A percentile compares a stretch with the other conserved stretches of the same genome.
These are phyloP conservation scores for Eupristina koningsbergeri DNA, from an alignment of 1,140 invertebrate species.

Conservation along the genomic window DNA sequence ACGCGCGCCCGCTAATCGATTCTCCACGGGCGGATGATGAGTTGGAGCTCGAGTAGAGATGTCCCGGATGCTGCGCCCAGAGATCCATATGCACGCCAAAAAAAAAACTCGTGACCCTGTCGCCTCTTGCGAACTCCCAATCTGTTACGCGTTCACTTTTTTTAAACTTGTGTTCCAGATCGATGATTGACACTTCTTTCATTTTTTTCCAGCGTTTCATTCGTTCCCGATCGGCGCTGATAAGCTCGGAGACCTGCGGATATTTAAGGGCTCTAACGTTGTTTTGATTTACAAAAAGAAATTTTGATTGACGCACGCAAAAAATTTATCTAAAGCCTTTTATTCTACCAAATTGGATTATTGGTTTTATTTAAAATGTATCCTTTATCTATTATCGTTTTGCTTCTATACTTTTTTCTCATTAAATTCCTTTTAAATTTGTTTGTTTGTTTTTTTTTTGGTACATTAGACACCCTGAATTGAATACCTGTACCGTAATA, in stretches of 20 bases:
- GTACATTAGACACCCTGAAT: too few relatives aligned
- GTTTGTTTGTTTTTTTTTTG: too few relatives aligned
- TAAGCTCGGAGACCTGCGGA: too few relatives aligned
- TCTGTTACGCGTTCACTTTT: neutral
- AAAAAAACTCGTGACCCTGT: neutral
- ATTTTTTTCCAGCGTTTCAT: neutral
- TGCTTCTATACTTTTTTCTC: too few relatives aligned
- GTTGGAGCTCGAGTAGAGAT: conserved; percentile 33
- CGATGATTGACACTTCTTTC: neutral
- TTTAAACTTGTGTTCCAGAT: neutral
- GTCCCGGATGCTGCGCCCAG: neutral
- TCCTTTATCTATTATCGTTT: too few relatives aligned
- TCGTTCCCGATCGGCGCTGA: neutral
- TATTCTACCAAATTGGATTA: too few relatives aligned
- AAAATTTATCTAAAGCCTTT: too few relatives aligned
- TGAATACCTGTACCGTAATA: too few relatives aligned
- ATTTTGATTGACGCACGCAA: too few relatives aligned
- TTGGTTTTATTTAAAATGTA: too few relatives aligned
- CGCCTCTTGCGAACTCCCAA: neutral
- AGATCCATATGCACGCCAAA: neutral
- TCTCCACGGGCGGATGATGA: conserved; percentile 10
- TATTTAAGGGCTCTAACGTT: neutral
- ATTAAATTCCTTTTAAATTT: too few relatives aligned
- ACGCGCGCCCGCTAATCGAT: conserved; percentile 42
- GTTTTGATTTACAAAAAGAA: too few relatives aligned